Conservation (phyloP, 2,797 vertebrate genomes). For the Heliangelus exortis region DNA sequence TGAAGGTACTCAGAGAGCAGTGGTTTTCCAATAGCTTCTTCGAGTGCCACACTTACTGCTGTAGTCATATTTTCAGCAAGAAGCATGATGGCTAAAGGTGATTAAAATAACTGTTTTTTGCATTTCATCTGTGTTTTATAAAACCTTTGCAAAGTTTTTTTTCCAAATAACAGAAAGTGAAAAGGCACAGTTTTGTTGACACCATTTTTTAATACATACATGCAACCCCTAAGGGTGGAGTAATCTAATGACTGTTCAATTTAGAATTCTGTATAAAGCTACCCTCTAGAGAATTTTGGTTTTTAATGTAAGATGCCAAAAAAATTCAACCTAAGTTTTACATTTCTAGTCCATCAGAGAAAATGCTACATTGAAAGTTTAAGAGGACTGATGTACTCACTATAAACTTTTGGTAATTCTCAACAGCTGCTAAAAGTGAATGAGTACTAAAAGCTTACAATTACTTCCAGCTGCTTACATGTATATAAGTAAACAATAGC, state of each 20-base stretch:
- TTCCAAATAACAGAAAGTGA: not conserved
- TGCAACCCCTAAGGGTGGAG: not conserved
- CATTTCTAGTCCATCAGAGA: not conserved
- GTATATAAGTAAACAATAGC: accelerated
- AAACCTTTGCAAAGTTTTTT: not conserved
- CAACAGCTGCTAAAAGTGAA: not conserved
- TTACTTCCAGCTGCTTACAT: not conserved
- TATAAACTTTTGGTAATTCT: not conserved
- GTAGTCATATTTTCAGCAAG: not conserved
- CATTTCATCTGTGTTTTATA: not conserved
- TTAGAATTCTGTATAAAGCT: not conserved
- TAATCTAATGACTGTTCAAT: not conserved
- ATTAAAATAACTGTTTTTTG: not conserved
- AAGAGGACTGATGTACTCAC: not conserved
- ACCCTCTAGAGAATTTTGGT: not conserved
- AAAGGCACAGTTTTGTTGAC: not conserved
- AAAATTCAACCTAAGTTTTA: not conserved
- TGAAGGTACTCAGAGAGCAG: not conserved
- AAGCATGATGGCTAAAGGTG: not conserved
- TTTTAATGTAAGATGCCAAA: not conserved
- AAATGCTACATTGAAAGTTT: not conserved
- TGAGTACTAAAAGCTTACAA: not conserved
- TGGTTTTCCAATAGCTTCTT: not conserved
- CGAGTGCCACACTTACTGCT: not conserved
- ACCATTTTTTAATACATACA: not conserved